Evolutionary conservation across 2,888 invertebrate genomes (phyloP), one percentile per base, ranked within the genome.

Genomic region (Aphodius granarius): DNA sequence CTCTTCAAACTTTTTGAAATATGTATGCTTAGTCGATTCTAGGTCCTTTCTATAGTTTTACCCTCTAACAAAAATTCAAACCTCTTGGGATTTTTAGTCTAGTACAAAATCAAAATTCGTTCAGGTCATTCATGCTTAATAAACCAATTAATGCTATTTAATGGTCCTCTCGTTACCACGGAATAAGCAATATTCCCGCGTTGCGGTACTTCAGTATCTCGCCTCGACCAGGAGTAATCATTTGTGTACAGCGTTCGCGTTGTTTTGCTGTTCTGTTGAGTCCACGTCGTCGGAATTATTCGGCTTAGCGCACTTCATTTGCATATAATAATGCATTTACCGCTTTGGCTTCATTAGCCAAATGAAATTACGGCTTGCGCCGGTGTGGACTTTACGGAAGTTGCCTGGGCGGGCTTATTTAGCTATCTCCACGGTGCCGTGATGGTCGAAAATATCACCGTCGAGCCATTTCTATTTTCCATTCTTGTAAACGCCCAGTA

Each of bases 291-390:
- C 72, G 78, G 79, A 81, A 81, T 81, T 80, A 84, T 83, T 83
- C 81, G 81, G 83, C 83, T 83, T 81, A 83, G 83, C 80, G 81
- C 84, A 83, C 82, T 82, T 81, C 83, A 85, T 85, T 85, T 85
- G 84, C 85, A 85, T 85, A 84, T 85, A 85, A 85, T 85, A 85
- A 85, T 83, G 85, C 83, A 84, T 85, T 85, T 85, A 84, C 84
- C 83, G 83, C 83, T 81, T 81, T 80, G 83, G 83, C 83, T 86
- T 86, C 84, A 85, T 85, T 85, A 85, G 81, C 83, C 81, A 84
- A 85, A 85, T 85, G 84, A 84, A 85, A 84, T 85, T 85, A 85
- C 83, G 81, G 82, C 81, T 73, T 78, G 80, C n/a, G n/a, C 78
- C 76, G 83, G 83, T 43, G 43, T 43, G 43, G 43, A 43, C 2